These are phyloP conservation scores for Geophilus truncorum DNA, from an alignment of 2,888 invertebrate genomes.

Conservation along the genomic window DNA sequence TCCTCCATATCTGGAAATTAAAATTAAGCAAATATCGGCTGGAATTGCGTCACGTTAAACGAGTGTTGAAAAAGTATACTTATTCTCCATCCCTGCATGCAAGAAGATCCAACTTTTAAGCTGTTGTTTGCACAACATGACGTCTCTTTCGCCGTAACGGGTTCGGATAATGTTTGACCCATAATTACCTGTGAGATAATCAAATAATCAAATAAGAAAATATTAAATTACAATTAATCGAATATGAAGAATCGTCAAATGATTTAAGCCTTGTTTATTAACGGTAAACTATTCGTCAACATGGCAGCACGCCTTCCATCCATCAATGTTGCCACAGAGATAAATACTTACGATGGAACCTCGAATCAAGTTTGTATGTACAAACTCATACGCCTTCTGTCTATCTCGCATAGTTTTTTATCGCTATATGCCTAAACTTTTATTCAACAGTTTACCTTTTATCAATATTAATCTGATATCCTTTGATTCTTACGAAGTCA, in stretches of 20 bases:
- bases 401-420: background rate
- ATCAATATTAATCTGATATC: background rate
- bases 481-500: background rate
- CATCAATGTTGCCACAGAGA: background rate
- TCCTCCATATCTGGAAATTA: slow-evolving; percentile 77
- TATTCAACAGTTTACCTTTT: background rate
- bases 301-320: background rate
- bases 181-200: slow-evolving; percentile 52
- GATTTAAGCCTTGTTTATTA: background rate
- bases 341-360: background rate
- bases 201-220: too few species aligned
- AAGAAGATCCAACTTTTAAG: slow-evolving; percentile 84
- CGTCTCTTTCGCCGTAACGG: slow-evolving; percentile 67
- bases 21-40: background rate
- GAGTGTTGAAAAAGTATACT: slow-evolving; percentile 53
- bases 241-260: background rate
- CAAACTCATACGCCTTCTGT: background rate
- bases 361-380: background rate
- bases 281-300: background rate
- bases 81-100: slow-evolving; percentile 99
- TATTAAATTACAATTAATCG: too few species aligned
- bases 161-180: slow-evolving; percentile 97
- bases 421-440: background rate
- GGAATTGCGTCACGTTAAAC: background rate
- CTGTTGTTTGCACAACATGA: slow-evolving; percentile 48